Evolutionary conservation across 2,113 vertebrate genomes (phyloP).

Genomic region (Sarotherodon lohbergeri): DNA sequence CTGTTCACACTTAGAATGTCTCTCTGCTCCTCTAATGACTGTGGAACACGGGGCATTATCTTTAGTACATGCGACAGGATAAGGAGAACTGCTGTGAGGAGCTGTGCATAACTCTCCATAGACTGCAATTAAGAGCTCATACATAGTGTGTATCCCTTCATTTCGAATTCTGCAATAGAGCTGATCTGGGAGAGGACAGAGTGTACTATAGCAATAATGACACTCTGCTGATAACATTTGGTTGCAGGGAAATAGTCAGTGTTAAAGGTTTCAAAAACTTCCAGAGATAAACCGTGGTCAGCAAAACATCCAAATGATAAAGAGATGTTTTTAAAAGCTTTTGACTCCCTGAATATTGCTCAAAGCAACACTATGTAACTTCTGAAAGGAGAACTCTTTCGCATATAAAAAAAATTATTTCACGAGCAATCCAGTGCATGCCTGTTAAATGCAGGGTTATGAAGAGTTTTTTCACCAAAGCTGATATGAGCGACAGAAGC

Average conservation of each 20-base stretch:
- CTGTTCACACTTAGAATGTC: not conserved
- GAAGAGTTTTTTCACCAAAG: not conserved
- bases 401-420: not conserved
- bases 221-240: not conserved
- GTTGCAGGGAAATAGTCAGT: not conserved
- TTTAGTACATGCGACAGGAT: slow-evolving; percentile 9
- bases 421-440: not conserved
- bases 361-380: not conserved
- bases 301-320: not conserved
- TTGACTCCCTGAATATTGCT: not conserved
- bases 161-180: not conserved
- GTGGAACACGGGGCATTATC: not conserved
- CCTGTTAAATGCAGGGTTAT: not conserved
- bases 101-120: not conserved
- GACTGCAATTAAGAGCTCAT: not conserved
- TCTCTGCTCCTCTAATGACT: slow-evolving; percentile 27
- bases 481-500: not conserved
- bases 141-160: not conserved
- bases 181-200: not conserved
- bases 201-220: not conserved
- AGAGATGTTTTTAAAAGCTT: not conserved
- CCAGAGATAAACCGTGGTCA: not conserved
- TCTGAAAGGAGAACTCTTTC: not conserved
- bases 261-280: slow-evolving; percentile 1
- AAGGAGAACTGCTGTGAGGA: not conserved